These are phyloP conservation scores for Triplophysa tibetana DNA, from an alignment of 2,113 vertebrate species.

Conservation along the genomic window DNA sequence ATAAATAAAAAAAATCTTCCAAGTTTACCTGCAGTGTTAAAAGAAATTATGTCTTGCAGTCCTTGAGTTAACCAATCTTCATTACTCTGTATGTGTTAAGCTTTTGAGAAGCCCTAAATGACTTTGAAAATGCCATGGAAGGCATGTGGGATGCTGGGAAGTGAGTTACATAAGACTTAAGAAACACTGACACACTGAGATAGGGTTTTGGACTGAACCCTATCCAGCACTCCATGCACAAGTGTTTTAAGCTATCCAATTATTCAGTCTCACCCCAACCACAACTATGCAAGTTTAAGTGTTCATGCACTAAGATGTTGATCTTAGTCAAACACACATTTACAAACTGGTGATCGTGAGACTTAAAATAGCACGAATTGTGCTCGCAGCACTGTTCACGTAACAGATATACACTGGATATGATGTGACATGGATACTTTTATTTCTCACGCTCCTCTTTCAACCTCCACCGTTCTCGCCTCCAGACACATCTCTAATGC, in stretches of 20 bases:
- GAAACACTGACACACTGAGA: constrained; percentile 10
- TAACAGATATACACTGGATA: constrained; percentile 11
- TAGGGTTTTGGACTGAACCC: constrained; percentile 4
- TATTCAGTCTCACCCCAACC: neutral
- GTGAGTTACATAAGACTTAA: constrained; percentile 5
- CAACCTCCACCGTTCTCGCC: constrained; percentile 31
- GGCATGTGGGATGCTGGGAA: neutral
- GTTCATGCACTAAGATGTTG: neutral
- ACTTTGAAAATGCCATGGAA: neutral
- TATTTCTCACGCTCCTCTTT: constrained; percentile 40
- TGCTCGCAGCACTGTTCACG: neutral
- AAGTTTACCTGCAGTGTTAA: too few relatives aligned
- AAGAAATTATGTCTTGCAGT: too few relatives aligned
- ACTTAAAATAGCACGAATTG: neutral
- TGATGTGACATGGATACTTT: constrained; percentile 1
- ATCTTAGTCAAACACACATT: neutral
- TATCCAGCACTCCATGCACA: neutral
- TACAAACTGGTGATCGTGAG: neutral
- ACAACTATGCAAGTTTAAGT: neutral
- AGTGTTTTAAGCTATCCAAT: neutral
- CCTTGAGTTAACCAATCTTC: neutral
- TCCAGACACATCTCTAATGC: constrained; percentile 54
- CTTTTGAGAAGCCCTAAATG: neutral
- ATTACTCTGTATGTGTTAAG: neutral
- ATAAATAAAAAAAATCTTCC: neutral